Base-by-base conservation (phyloP, 2,113 vertebrate genomes). In the Arenaria interpres region DNA sequence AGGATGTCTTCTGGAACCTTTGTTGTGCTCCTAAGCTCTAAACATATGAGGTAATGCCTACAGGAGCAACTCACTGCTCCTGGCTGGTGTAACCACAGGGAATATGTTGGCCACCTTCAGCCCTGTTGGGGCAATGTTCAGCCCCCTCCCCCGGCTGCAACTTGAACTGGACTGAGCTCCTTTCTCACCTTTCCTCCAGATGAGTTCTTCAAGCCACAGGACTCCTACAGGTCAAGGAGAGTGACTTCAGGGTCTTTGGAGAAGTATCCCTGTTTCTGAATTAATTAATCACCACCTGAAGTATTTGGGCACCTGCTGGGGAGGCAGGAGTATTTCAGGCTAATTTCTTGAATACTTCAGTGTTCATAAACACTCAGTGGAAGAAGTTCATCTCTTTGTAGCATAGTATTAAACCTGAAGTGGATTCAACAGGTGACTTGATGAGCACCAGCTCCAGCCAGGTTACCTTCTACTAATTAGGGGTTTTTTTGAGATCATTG, bases 351-450 rank as follows among this genome's bases (percentile, higher is more conserved):
- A 71, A n/a, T 32, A 62, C 9, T 45, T 81, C 41, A 37, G 2
- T 66, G 20, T 77, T 59, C 69, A 46, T 37, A 87, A 67, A 77
- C 45, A 84, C 24, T 3, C 8, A n/a, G 6, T 14, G 45, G 21
- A 56, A 80, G 27, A 51, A 1, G 21, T 43, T 62, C 0, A 0
- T 48, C 18, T 53, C 2, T 6, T 72, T 0, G 0, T 37, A 85
- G 51, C 4, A 20, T 32, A n/a, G 1, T 74, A 21, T 66, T 80
- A 77, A 84, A 48, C 3, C 4, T 23, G 7, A 21, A 57, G 16
- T 4, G 59, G 13, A 28, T 79, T 64, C 48, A 86, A 48, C 48
- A 64, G 17, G 5, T 62, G 10, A 3, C 2, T 5, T 79, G 22
- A 64, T 51, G 25, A 77, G 4, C 24, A 81, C 5, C 45, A 74